A percentile compares a stretch with the other conserved stretches of the same genome.
Conservation (phyloP, 1,140 invertebrate species). For the Adelges cooleyi region DNA sequence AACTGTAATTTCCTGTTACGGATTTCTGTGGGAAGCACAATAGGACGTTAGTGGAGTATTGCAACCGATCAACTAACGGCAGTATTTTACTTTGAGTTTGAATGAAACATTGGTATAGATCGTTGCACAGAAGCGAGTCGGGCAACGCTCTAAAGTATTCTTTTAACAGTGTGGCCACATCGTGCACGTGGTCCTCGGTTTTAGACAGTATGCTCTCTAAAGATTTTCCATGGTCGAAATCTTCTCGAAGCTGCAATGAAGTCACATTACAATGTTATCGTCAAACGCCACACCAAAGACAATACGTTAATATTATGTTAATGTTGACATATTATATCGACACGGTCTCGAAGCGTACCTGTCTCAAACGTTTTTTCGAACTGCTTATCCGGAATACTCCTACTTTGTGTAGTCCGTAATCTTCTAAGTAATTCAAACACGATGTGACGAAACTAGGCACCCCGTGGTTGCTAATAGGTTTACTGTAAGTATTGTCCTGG, state of each 20-base stretch:
- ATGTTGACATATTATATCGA: no score
- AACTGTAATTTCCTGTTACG: conserved; percentile 67
- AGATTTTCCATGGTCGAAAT: conserved; percentile 63
- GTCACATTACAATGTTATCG: no score
- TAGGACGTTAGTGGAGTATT: neutral
- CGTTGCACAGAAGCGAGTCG: conserved; percentile 77
- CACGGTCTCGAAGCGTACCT: conserved; percentile 62
- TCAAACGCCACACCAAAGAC: no score
- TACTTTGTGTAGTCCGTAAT: conserved; percentile 64
- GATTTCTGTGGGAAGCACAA: conserved; percentile 48
- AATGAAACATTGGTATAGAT: conserved; percentile 78
- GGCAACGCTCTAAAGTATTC: conserved; percentile 87
- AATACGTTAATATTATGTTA: no score
- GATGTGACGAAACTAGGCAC: conserved; percentile 61
- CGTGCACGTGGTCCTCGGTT: conserved; percentile 74
- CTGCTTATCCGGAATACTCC: conserved; percentile 83
- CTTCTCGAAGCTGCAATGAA: conserved; percentile 64
- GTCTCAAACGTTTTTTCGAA: conserved; percentile 79
- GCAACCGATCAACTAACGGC: no score
- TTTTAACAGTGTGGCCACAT: conserved; percentile 83
- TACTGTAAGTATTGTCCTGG: conserved; percentile 27
- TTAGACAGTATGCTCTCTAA: conserved; percentile 58
- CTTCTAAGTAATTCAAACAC: conserved; percentile 69
- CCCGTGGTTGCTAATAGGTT: conserved; percentile 36
- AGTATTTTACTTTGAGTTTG: conserved; percentile 71